Evolutionary conservation across 2,113 vertebrate genomes (phyloP).

Genomic region (Zootoca vivipara): DNA sequence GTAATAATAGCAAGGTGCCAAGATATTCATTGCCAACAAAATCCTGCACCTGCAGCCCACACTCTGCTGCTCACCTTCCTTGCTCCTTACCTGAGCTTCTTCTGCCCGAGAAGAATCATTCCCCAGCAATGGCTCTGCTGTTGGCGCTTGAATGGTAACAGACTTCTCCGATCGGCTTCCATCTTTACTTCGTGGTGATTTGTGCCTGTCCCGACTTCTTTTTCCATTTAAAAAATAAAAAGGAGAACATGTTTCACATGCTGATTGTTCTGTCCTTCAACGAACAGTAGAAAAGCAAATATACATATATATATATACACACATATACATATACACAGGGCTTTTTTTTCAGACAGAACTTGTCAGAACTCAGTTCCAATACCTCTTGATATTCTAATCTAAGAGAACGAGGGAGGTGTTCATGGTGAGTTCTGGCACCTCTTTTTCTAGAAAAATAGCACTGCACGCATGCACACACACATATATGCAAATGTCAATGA

Average conservation of each 20-base stretch:
- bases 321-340: too few species aligned
- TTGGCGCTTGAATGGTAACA: slow-evolving; percentile 90
- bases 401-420: too few species aligned
- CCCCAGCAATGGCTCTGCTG: slow-evolving; percentile 85
- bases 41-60: not conserved
- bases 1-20: not conserved
- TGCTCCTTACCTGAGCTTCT: slow-evolving; percentile 83
- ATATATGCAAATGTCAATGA: too few species aligned
- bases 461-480: too few species aligned
- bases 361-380: too few species aligned
- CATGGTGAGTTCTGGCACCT: too few species aligned
- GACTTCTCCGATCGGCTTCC: slow-evolving; percentile 93
- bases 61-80: not conserved
- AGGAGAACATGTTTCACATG: slow-evolving; percentile 14
- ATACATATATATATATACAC: too few species aligned
- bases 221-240: slow-evolving; percentile 61
- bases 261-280: not conserved
- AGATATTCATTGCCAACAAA: not conserved
- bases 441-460: too few species aligned
- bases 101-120: slow-evolving; percentile 82
- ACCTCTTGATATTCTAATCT: too few species aligned
- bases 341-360: too few species aligned
- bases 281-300: too few species aligned
- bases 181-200: slow-evolving; percentile 87
- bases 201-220: slow-evolving; percentile 91